Percentiles rank a stretch among this genome's conserved stretches.
Evolutionary conservation across 1,140 invertebrate species (phyloP).

Genomic region (Tigriopus japonicus): DNA sequence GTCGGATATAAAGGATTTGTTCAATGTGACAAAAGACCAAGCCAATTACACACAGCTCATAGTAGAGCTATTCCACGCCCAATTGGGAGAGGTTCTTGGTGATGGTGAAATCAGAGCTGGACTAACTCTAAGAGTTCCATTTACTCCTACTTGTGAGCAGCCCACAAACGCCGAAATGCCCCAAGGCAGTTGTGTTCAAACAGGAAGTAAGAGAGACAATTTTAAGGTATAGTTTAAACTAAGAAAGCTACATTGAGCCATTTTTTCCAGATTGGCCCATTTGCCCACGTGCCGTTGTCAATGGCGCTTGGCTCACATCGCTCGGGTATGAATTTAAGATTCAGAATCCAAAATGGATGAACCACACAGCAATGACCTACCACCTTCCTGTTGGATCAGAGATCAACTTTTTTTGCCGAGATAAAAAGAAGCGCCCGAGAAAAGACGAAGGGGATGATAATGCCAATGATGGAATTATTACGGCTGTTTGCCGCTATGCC

Average conservation of each 20-base stretch:
- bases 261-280: background rate
- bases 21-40: background rate
- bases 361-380: background rate
- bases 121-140: background rate
- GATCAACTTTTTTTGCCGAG: background rate
- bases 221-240: background rate
- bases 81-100: background rate
- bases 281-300: background rate
- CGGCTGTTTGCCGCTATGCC: background rate
- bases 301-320: background rate
- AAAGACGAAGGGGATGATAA: background rate
- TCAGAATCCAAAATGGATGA: background rate
- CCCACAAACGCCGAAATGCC: background rate
- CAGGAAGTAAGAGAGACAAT: background rate
- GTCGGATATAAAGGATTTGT: background rate
- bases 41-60: background rate
- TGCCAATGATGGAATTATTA: background rate
- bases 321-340: background rate
- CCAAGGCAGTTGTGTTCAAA: background rate
- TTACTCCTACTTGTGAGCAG: background rate
- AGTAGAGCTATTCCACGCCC: background rate
- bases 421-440: background rate
- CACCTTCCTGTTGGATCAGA: background rate
- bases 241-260: too few species aligned
- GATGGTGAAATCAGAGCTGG: background rate